Percentiles rank a stretch among this genome's conserved stretches.
phyloP scores from a whole-genome alignment of 2,888 invertebrate species.

The Teinopalpus imperialis region DNA sequence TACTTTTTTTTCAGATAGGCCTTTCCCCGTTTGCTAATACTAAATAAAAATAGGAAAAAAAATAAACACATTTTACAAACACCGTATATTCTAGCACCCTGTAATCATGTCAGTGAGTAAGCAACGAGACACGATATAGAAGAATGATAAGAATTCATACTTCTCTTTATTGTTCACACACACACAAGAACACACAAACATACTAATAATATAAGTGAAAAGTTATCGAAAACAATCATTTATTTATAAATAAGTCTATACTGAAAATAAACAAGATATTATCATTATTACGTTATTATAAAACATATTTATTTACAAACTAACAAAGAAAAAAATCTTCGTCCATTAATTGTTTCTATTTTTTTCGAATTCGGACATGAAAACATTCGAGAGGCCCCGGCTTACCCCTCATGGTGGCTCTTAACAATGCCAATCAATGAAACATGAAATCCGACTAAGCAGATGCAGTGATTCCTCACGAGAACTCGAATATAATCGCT shows the following conservation, averaged over 20 bases:
- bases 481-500: conserved; percentile 33
- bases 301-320: conserved; percentile 1
- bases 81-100: conserved; percentile 11
- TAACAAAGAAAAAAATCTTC: conserved; percentile 36
- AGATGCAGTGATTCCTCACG: conserved; percentile 60
- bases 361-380: conserved; percentile 42
- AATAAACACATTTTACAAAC: no score
- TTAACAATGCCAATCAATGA: conserved; percentile 77
- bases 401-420: conserved; percentile 50
- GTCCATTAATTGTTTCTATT: conserved; percentile 65
- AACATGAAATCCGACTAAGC: conserved; percentile 74
- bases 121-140: conserved; percentile 18
- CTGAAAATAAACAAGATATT: neutral
- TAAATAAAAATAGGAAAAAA: no score
- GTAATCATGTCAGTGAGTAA: conserved; percentile 19
- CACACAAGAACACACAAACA: no score
- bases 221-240: no score
- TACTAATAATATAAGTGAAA: no score
- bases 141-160: conserved; percentile 17
- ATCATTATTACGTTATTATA: neutral
- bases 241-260: no score
- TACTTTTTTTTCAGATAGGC: no score
- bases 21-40: no score
- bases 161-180: no score
- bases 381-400: conserved; percentile 48